Evolutionary conservation across 2,888 invertebrate species (phyloP).

Genomic region (Petrolisthes manimaculis): DNA sequence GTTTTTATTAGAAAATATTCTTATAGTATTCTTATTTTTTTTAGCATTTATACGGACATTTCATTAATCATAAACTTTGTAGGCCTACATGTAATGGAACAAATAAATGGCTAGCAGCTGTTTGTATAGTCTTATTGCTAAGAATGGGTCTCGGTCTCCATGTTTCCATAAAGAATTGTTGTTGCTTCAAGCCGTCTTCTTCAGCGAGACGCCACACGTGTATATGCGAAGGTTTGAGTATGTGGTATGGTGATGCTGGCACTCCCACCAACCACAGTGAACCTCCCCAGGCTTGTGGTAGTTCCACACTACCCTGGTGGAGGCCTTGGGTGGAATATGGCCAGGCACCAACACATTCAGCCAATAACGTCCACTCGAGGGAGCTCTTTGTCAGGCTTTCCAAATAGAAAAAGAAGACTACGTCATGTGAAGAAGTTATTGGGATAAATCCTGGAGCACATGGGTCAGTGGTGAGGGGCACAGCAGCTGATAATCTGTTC

Average conservation of each 20-base stretch:
- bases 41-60: no score
- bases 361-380: slow-evolving; percentile 56
- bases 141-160: background rate
- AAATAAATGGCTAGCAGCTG: background rate
- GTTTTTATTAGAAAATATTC: no score
- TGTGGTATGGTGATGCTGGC: slow-evolving; percentile 45
- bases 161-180: slow-evolving; percentile 13
- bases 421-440: slow-evolving; percentile 13
- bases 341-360: slow-evolving; percentile 62
- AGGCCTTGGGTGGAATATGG: slow-evolving; percentile 55
- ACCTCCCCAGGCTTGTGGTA: slow-evolving; percentile 41
- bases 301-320: slow-evolving; percentile 38
- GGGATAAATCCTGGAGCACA: slow-evolving; percentile 50
- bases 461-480: slow-evolving; percentile 43
- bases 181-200: background rate
- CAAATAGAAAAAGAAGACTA: slow-evolving; percentile 56
- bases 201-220: slow-evolving; percentile 11
- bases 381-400: slow-evolving; percentile 21
- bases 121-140: slow-evolving; percentile 20
- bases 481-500: slow-evolving; percentile 21
- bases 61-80: no score
- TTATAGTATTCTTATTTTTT: no score
- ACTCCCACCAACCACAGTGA: slow-evolving; percentile 55
- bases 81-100: background rate
- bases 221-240: slow-evolving; percentile 28